These are phyloP conservation scores for Diplazon laetatorius DNA, from an alignment of 2,888 invertebrate genomes.

Conservation along the genomic window DNA sequence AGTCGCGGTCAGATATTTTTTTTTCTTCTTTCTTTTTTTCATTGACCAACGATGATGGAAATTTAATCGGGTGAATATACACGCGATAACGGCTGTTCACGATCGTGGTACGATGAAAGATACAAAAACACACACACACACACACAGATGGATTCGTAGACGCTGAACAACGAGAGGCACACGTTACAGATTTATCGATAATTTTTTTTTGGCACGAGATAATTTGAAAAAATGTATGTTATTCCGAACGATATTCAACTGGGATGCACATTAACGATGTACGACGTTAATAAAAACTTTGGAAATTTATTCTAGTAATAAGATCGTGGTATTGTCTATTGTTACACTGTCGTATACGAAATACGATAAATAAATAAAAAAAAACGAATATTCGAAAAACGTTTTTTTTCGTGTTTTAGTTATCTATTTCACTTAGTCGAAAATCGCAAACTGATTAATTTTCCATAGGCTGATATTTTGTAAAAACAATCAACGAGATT, in stretches of 20 bases:
- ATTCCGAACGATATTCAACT: slow-evolving; percentile 30
- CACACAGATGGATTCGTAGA: slow-evolving; percentile 13
- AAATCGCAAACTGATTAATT: no score
- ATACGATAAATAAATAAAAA: no score
- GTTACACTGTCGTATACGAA: no score
- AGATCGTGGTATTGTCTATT: no score
- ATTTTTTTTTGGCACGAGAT: slow-evolving; percentile 59
- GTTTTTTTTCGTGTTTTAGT: no score
- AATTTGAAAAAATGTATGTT: slow-evolving; percentile 25
- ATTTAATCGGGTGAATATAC: slow-evolving; percentile 41
- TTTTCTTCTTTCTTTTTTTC: no score
- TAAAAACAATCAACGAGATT: no score
- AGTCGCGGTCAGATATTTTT: no score
- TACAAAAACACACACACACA: slow-evolving; percentile 18
- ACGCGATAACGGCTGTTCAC: slow-evolving; percentile 32
- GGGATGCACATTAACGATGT: slow-evolving; percentile 27
- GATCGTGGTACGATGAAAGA: slow-evolving; percentile 28
- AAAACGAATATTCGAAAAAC: no score
- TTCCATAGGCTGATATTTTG: no score
- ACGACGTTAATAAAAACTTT: slow-evolving; percentile 6
- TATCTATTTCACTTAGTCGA: no score
- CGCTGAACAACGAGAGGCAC: slow-evolving; percentile 40
- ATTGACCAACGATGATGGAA: background rate
- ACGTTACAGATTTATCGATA: slow-evolving; percentile 51
- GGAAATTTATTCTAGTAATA: background rate